Evolutionary conservation across 2,113 vertebrate species (phyloP), one percentile per base, ranked within the genome.

Genomic region (Hypomesus transpacificus): DNA sequence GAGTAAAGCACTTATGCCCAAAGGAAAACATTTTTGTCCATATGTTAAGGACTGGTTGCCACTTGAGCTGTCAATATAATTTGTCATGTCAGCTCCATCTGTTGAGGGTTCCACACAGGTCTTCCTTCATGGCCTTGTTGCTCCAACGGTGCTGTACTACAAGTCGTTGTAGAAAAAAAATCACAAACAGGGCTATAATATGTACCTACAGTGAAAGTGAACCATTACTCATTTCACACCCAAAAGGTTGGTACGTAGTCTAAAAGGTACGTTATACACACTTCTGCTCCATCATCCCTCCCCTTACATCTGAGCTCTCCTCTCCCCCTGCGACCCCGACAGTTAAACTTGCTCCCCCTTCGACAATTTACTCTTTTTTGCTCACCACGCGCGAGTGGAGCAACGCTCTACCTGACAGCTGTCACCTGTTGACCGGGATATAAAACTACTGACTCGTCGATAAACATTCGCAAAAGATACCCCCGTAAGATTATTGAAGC

Each of bases 191-290:
- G 14, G 68, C 54, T 59, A 52, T 59, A 31, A 21, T 13, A 56
- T 46, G 13, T 26, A 26, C 24, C 24, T 26, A 26, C 24, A 26
- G 24, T 39, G 14, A 34, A 69, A 18, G 28, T 67, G 24, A 46
- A 67, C 53, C 76, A 75, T 80, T 80, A 80, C 78, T 80, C 75
- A 83, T 73, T 68, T 72, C 51, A 75, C 74, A 70, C 22, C 63
- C 28, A 61, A 56, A 50, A 51, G 69, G 22, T 66, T 39, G 6
- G 58, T 68, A 63, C 60, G 56, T 73, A 46, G 9, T 46, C 9
- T 46, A 7, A 65, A 58, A 61, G 65, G 72, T 46, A 76, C 65
- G 64, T 66, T 60, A 39, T 3, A 63, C 16, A 31, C 14, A 26
- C 31, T 18, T 69, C 67, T 58, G 24, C 57, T 67, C 28, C 63